Evolutionary conservation across 2,888 invertebrate species (phyloP), one percentile per base, ranked within the genome.

Genomic region (Synergus umbraculus): DNA sequence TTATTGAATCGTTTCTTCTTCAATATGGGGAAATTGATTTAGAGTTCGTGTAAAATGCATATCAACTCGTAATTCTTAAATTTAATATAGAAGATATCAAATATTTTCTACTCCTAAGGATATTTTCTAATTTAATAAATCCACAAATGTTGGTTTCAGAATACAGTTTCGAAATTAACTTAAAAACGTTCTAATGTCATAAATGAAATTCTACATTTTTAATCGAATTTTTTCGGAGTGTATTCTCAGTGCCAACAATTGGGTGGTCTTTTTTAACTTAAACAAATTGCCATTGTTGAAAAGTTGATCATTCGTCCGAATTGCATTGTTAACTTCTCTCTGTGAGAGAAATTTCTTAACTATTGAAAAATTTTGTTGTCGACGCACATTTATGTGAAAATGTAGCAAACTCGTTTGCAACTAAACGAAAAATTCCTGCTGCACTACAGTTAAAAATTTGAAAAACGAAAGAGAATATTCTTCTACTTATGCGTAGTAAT

Each of bases 401-500:
- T 15, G 29, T 66, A 43, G 65, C n/a, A 41, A 15, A 41, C 29
- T 73, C 54, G 73, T 73, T 73, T 54, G 37, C 37, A 49, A 73
- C 54, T 73, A 73, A 73, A 54, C 41, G 73, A 73, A 73, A 73
- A 37, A 54, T 73, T 73, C 10, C 41, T 73, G 10, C 41, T 73
- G 37, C 49, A 41, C 73, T 73, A 73, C 18, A 13, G n/a, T 73
- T 73, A 58, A 73, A 73, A 73, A 77, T 29, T 78, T 73, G 78
- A 79, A 81, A 84, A 80, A 78, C 84, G 78, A 87, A 82, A 85
- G 81, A 85, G 80, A 82, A 89, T 91, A 90, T 91, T 91, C 89
- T 91, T 91, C 88, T 88, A 90, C 88, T 73, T 37, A 58, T 41
- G 89, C 89, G 89, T 89, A 89, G 90, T 90, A 88, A 87, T 88